Percentiles rank a stretch among this genome's conserved stretches.
Conservation (phyloP, 1,140 invertebrate species). For the Aphelenchoides besseyi region DNA sequence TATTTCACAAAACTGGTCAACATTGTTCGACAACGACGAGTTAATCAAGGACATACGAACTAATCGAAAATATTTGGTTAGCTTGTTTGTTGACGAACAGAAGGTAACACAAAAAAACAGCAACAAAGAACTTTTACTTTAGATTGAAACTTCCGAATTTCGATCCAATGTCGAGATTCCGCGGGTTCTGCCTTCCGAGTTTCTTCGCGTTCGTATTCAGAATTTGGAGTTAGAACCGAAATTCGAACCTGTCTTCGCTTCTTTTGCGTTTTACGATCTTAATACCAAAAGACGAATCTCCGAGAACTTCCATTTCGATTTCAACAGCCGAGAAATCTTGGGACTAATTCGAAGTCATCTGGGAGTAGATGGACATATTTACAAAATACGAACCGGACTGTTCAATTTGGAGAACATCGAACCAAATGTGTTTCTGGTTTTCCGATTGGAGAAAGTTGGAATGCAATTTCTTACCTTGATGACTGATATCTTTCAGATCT, state of each 20-base stretch:
- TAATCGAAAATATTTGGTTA: not conserved
- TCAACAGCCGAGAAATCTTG: constrained; percentile 33
- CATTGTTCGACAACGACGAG: constrained; percentile 3
- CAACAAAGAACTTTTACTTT: not conserved
- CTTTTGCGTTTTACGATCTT: constrained; percentile 50
- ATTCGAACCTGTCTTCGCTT: constrained; percentile 54
- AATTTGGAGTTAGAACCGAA: constrained; percentile 34
- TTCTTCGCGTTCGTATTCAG: not conserved
- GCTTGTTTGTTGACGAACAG: not conserved
- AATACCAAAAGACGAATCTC: constrained; percentile 43
- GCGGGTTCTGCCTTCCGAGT: constrained; percentile 20
- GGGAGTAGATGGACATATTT: constrained; percentile 22
- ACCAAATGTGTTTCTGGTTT: constrained; percentile 27
- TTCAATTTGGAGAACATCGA: constrained; percentile 19
- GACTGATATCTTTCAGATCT: constrained; percentile 49
- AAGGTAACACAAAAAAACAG: not conserved
- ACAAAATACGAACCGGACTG: constrained; percentile 22
- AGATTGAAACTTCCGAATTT: constrained; percentile 17
- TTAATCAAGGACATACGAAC: not conserved
- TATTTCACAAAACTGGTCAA: not conserved
- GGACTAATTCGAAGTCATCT: constrained; percentile 27
- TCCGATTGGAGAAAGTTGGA: constrained; percentile 29
- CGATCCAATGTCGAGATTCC: constrained; percentile 15
- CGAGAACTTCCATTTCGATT: constrained; percentile 59
- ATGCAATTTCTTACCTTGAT: constrained; percentile 21